These are phyloP conservation scores for Acronicta alni DNA, from an alignment of 2,888 invertebrate species.

Conservation along the genomic window DNA sequence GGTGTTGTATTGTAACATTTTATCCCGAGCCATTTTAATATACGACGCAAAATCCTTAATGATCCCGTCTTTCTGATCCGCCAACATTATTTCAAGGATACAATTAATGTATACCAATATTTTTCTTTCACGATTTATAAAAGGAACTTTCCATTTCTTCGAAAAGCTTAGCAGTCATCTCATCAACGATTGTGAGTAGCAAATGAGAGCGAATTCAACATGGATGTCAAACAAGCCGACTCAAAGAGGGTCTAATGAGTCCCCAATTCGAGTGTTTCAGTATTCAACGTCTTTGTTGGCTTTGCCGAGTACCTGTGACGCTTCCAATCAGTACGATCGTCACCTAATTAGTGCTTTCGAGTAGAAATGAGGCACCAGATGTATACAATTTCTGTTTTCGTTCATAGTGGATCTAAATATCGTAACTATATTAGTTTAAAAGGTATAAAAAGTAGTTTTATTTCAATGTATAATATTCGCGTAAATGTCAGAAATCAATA, in stretches of 20 bases:
- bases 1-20: too few species aligned
- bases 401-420: slow-evolving; percentile 4
- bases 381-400: slow-evolving; percentile 13
- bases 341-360: slow-evolving; percentile 48
- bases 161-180: slow-evolving; percentile 60
- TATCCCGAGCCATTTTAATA: slow-evolving; percentile 35
- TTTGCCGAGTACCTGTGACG: slow-evolving; percentile 44
- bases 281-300: slow-evolving; percentile 58
- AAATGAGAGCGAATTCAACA: slow-evolving; percentile 69
- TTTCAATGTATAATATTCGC: too few species aligned
- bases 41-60: slow-evolving; percentile 41
- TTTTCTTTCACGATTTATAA: slow-evolving; percentile 41
- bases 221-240: slow-evolving; percentile 69
- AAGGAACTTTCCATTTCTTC: slow-evolving; percentile 62
- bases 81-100: slow-evolving; percentile 52
- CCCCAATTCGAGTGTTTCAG: slow-evolving; percentile 64
- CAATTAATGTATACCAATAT: slow-evolving; percentile 46
- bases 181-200: slow-evolving; percentile 67
- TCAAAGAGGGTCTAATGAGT: slow-evolving; percentile 72
- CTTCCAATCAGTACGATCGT: slow-evolving; percentile 52
- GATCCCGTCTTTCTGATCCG: slow-evolving; percentile 43
- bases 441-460: too few species aligned
- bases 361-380: slow-evolving; percentile 31
- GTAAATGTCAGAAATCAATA: too few species aligned
- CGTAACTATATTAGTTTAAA: not conserved